Evolutionary conservation across 2,113 vertebrate species (phyloP).

Genomic region (Tor tambroides): DNA sequence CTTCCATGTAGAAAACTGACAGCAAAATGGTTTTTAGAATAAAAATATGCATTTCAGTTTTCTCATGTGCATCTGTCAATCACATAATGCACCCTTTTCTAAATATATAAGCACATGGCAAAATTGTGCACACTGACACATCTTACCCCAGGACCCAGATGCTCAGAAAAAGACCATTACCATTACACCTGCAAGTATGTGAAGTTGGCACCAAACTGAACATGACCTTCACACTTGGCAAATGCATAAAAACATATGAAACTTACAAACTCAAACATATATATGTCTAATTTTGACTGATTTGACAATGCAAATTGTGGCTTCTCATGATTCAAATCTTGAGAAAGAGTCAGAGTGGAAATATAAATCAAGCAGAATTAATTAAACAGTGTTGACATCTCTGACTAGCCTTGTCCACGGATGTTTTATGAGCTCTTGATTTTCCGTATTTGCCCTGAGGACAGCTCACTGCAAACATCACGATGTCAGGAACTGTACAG

Average conservation of each 20-base stretch:
- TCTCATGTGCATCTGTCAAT: background rate
- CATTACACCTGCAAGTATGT: background rate
- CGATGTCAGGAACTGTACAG: slow-evolving; percentile 42
- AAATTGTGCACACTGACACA: background rate
- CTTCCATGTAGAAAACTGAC: too few relatives aligned
- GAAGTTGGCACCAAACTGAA: background rate
- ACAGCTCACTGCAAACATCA: slow-evolving; percentile 32
- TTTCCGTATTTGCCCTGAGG: slow-evolving; percentile 23
- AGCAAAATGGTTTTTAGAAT: background rate
- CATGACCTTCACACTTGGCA: background rate
- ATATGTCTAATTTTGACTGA: background rate
- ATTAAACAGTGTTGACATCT: slow-evolving; percentile 15
- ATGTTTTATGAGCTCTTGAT: slow-evolving; percentile 34
- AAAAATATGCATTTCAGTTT: background rate
- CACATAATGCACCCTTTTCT: background rate
- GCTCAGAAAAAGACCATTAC: background rate
- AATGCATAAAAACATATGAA: background rate
- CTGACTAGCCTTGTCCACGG: background rate
- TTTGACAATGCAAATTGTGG: background rate
- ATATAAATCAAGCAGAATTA: slow-evolving; percentile 3
- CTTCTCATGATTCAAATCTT: background rate
- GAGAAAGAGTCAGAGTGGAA: background rate
- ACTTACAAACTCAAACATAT: background rate
- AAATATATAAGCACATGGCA: background rate
- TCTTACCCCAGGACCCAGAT: background rate